A percentile compares a stretch with the other conserved stretches of the same genome.
Conservation (phyloP, 2,113 vertebrate genomes). For the Barbus barbus region DNA sequence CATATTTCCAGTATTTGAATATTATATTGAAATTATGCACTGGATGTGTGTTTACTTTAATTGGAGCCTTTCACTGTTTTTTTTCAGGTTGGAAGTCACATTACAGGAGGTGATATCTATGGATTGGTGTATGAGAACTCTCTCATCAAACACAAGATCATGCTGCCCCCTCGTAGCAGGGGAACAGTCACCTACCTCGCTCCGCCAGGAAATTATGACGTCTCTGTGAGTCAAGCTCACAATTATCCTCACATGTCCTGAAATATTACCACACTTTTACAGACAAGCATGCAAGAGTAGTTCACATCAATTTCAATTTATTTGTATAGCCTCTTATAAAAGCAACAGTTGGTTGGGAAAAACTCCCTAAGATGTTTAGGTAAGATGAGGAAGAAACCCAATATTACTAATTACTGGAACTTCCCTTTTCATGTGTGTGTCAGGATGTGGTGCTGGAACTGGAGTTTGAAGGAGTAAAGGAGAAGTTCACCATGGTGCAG, state of each 20-base stretch:
- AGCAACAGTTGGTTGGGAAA: not conserved
- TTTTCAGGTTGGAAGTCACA: conserved; percentile 91
- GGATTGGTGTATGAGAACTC: conserved; percentile 90
- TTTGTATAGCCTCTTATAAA: not conserved
- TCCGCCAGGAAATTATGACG: conserved; percentile 88
- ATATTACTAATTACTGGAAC: not conserved
- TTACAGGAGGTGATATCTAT: conserved; percentile 97
- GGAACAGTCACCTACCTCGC: conserved; percentile 95
- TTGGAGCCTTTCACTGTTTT: no score
- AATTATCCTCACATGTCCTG: conserved; percentile 15
- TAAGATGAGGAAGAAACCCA: not conserved
- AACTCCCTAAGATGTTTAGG: not conserved
- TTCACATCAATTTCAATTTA: not conserved
- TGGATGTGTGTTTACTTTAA: no score
- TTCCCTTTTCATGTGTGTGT: conserved; percentile 21
- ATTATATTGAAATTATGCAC: not conserved
- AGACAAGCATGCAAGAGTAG: not conserved
- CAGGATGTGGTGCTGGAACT: conserved; percentile 96
- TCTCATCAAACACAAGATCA: conserved; percentile 96
- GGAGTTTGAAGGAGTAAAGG: conserved; percentile 94
- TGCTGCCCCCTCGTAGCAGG: conserved; percentile 91
- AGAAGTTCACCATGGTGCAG: conserved; percentile 97
- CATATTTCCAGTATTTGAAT: not conserved
- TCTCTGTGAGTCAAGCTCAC: conserved; percentile 79
- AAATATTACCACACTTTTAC: not conserved